Percentiles rank a stretch among this genome's conserved stretches.
These are phyloP conservation scores for Ciona savignyi DNA, from an alignment of 23 tunicate genomes.

Conservation along the genomic window DNA sequence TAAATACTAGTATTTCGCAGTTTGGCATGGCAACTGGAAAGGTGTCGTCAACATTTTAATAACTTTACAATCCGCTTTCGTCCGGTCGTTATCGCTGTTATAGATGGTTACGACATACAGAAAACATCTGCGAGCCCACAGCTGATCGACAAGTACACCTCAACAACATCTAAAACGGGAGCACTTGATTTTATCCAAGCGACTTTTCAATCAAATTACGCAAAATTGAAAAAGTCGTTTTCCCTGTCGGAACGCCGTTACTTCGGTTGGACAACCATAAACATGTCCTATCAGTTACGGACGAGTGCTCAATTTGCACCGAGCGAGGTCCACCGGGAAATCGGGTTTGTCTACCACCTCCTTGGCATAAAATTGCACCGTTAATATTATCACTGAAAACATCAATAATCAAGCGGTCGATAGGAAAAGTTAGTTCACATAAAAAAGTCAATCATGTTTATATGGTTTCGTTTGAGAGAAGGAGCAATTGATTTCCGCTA, in stretches of 20 bases:
- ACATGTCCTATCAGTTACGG: neutral
- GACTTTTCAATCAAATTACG: too few species aligned
- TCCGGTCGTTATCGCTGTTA: neutral
- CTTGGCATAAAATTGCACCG: neutral
- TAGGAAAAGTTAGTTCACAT: neutral
- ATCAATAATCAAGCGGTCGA: neutral
- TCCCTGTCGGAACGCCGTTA: neutral
- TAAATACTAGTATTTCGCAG: too few species aligned
- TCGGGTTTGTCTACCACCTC: neutral
- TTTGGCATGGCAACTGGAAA: too few species aligned
- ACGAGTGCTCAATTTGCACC: neutral
- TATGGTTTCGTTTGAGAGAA: neutral
- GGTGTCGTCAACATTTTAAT: neutral
- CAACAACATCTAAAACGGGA: neutral
- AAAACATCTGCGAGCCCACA: too few species aligned
- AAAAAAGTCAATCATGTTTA: neutral
- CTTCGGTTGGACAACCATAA: too few species aligned
- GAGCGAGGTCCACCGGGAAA: neutral
- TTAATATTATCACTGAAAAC: neutral
- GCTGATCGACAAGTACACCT: too few species aligned
- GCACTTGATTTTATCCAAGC: too few species aligned
- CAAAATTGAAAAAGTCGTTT: too few species aligned
- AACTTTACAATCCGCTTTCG: neutral
- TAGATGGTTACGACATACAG: too few species aligned
- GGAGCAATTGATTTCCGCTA: neutral